Evolutionary conservation across 2,888 invertebrate genomes (phyloP), one percentile per base, ranked within the genome.

Genomic region (Melitaea athalia): DNA sequence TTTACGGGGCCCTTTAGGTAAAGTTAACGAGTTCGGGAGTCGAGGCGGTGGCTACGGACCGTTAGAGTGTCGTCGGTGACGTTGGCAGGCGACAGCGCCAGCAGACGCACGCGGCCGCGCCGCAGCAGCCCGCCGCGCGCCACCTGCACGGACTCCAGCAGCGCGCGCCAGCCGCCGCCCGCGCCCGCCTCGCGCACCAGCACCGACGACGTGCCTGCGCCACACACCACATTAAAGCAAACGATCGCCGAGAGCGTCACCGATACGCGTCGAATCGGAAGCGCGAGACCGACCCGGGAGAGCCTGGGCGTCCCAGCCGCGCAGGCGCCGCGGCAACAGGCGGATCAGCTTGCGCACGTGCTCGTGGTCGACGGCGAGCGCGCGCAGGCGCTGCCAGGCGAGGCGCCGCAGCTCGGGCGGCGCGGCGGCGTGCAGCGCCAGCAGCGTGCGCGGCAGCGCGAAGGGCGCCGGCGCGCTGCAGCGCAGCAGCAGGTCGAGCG

Each of bases 61-160:
- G 67, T 53, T 33, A 73, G 60, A 15, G 73, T 69, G 47, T 70
- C 70, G 43, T 80, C 78, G 45, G 62, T 64, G 52, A 57, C 59
- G 47, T 55, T 63, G 60, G 12, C 38, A 63, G 68, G 70, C 71
- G 65, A 64, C 62, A 42, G 50, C 59, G 78, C 77, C 42, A 47
- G 57, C 74, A 89, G 83, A 11, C 75, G 69, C 67, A 87, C 87
- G 43, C 65, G 60, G 17, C 85, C 88, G 75, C 82, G 83, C 15
- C 84, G 83, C 80, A 88, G 84, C 82, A 85, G 74, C 0, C 83
- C 87, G 47, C 70, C 80, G 59, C 75, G 74, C 74, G 87, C 86
- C 77, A 88, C 70, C 81, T 86, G 86, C 81, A 80, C 69, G 59
- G 88, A 82, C 75, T 80, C 78, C 70, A 89, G 85, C 74, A 11